Base-by-base conservation (phyloP, 2,797 vertebrate genomes). In the Dromococcyx pavoninus region DNA sequence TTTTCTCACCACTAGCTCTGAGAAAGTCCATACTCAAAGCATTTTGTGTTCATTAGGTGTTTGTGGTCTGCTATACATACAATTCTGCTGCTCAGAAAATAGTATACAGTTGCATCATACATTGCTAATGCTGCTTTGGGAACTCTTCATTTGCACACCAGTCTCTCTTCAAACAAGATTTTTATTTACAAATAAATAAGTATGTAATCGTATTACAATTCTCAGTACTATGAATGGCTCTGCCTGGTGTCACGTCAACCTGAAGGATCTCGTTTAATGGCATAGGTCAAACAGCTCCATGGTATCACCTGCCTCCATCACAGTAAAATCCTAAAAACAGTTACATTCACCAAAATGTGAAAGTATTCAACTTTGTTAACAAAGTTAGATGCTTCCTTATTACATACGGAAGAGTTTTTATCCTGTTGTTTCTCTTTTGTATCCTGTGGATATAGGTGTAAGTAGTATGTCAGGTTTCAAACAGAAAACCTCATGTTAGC, bases 391-490 rank as follows among this genome's bases (percentile, higher is more conserved):
- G 32, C 17, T 37, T 60, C 35, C 24, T 74, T 50, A 30, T 78
- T 67, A 9, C 30, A 28, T 3, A 16, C 12, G n/a, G 62, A 17
- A 50, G 64, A 13, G 10, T 27, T 74, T 79, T 60, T 43, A 24
- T n/a, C 13, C 32, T 69, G 13, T 16, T 69, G 1, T 43, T 77
- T 74, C 58, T 50, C 27, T 33, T 23, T 5, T 61, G 23, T 28
- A 5, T 66, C 8, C 24, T 27, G 8, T n/a, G 17, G 13, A 10
- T 48, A 15, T 24, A 48, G 9, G n/a, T 35, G 22, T 41, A 30
- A 4, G 6, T 13, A 53, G 0, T 7, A 35, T 3, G 2, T 1
- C 54, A 61, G 2, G 4, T 62, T 80, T 83, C 66, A 67, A 74
- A 43, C 9, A 32, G 51, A 82, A 89, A 33, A 7, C 2, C 12